Conservation (phyloP, 1,140 invertebrate genomes). For the Leptinotarsa undecemlineata region DNA sequence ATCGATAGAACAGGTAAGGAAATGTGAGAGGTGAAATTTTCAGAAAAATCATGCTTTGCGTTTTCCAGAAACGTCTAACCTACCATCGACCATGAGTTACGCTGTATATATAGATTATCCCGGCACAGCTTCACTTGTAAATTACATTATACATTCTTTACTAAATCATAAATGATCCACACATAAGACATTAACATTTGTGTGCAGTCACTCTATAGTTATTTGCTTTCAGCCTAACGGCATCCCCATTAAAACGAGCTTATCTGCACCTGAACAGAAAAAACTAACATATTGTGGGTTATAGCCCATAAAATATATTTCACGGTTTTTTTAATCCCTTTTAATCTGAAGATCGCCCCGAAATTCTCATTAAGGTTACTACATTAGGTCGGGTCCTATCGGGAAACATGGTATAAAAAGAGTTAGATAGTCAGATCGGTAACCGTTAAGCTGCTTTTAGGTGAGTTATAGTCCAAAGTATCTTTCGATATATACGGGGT, state of each 20-base stretch:
- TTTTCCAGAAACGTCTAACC: too few relatives aligned
- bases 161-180: background rate
- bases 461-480: background rate
- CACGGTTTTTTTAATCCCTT: slow-evolving; percentile 1
- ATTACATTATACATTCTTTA: background rate
- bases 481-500: background rate
- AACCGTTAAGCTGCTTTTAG: background rate
- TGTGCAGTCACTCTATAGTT: background rate
- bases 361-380: background rate
- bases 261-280: slow-evolving; percentile 3
- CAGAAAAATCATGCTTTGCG: too few relatives aligned
- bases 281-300: background rate
- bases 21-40: too few relatives aligned
- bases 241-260: background rate
- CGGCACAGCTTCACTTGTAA: too few relatives aligned
- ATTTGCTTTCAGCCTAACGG: background rate
- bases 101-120: too few relatives aligned
- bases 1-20: too few relatives aligned
- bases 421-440: too few relatives aligned
- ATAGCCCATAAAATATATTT: background rate
- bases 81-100: too few relatives aligned
- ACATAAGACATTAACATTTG: background rate
- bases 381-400: background rate
- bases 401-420: background rate
- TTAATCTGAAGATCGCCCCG: background rate